Evolutionary conservation across 2,797 vertebrate genomes (phyloP).

Genomic region (Microhierax caerulescens): DNA sequence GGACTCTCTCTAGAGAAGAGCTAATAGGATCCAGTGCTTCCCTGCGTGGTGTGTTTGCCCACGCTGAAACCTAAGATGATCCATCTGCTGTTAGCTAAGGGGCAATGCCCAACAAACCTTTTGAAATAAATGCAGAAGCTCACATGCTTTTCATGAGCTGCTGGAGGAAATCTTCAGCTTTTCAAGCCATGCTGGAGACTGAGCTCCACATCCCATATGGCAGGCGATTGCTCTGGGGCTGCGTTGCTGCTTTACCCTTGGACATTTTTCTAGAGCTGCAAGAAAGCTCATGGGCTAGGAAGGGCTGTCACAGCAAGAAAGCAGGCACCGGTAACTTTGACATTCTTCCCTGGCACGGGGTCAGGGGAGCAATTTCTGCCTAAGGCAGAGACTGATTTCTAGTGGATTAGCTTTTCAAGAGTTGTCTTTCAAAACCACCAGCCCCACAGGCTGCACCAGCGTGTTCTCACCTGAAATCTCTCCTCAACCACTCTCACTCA

Average conservation of each 20-base stretch:
- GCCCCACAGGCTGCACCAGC: not conserved
- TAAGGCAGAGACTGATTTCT: not conserved
- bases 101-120: not conserved
- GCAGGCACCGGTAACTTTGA: not conserved
- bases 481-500: not conserved
- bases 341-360: not conserved
- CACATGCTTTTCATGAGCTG: not conserved
- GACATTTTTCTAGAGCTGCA: not conserved
- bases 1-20: not conserved
- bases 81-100: not conserved
- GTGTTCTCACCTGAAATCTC: not conserved
- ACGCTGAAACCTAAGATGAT: not conserved
- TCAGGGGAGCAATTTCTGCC: slow-evolving; percentile 12
- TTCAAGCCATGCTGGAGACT: not conserved
- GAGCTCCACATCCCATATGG: not conserved
- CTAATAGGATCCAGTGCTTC: not conserved
- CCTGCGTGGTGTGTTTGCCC: not conserved
- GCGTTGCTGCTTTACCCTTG: not conserved
- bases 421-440: not conserved
- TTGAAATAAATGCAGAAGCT: not conserved
- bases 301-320: not conserved
- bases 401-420: not conserved
- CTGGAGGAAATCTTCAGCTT: not conserved
- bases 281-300: not conserved
- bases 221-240: not conserved